Evolutionary conservation across 2,113 vertebrate species (phyloP).

Genomic region (Myiopsitta monachus): DNA sequence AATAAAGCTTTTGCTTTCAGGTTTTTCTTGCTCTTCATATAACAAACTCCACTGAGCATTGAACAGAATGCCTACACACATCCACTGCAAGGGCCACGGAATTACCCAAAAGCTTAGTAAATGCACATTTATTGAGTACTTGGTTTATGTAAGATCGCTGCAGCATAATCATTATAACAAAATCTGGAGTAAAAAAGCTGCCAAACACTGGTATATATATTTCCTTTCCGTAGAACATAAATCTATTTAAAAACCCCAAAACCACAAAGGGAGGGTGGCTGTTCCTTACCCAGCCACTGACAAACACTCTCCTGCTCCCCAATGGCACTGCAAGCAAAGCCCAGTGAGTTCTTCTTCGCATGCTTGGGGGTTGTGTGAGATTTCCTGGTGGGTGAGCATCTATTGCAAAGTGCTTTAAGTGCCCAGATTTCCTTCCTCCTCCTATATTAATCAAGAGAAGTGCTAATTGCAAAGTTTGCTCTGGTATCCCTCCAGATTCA

Average conservation of each 20-base stretch:
- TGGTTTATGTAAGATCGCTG: neutral
- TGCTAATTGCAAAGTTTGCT: neutral
- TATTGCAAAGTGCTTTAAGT: slow-evolving; percentile 40
- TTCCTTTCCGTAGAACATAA: neutral
- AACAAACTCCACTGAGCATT: slow-evolving; percentile 9
- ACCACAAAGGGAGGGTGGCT: neutral
- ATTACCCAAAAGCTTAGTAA: slow-evolving; percentile 46
- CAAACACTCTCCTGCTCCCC: neutral
- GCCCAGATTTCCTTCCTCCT: neutral
- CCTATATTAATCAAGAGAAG: neutral
- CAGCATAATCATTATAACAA: slow-evolving; percentile 43
- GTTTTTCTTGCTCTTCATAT: neutral
- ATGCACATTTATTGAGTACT: slow-evolving; percentile 31
- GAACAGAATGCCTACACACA: slow-evolving; percentile 17
- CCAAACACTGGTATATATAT: neutral
- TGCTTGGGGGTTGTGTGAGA: neutral
- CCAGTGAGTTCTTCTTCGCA: neutral
- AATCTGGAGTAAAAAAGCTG: neutral
- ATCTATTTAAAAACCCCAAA: slow-evolving; percentile 17
- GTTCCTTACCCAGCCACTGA: neutral
- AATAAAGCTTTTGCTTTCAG: slow-evolving; percentile 53
- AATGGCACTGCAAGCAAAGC: neutral
- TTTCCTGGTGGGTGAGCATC: neutral
- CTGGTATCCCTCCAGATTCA: neutral
- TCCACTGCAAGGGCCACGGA: neutral